Evolutionary conservation across 2,888 invertebrate genomes (phyloP).

Genomic region (Clistopyga incitator): DNA sequence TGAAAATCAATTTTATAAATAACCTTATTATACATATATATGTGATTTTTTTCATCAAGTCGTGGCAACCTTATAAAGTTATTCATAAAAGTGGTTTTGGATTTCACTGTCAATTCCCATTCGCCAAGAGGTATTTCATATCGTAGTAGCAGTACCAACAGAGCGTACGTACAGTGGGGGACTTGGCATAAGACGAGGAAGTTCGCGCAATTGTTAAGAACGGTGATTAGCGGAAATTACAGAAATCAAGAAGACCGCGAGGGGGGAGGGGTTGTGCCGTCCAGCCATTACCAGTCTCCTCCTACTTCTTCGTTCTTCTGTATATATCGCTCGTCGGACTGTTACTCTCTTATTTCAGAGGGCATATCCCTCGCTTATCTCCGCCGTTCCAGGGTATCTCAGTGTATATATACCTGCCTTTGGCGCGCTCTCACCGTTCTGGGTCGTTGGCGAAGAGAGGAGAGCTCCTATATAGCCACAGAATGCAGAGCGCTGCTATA

Average conservation of each 20-base stretch:
- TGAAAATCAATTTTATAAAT: not conserved
- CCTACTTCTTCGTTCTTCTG: conserved; percentile 27
- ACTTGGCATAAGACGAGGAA: conserved; percentile 62
- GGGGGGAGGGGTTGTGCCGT: conserved; percentile 50
- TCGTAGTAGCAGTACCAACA: conserved; percentile 1
- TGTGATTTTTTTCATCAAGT: too few relatives aligned
- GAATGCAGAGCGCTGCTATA: not conserved
- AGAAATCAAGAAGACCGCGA: conserved; percentile 66
- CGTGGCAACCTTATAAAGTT: not conserved
- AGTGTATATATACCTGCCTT: conserved; percentile 1
- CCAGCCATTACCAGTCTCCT: conserved; percentile 50
- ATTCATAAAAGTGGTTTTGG: not conserved
- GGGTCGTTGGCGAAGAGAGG: conserved; percentile 41
- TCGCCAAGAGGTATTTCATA: not conserved
- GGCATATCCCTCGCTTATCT: conserved; percentile 30
- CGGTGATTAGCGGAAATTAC: conserved; percentile 71
- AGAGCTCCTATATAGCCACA: not conserved
- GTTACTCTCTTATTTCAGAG: conserved; percentile 42
- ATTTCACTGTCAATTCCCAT: not conserved
- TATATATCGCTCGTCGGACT: conserved; percentile 31
- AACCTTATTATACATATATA: not conserved
- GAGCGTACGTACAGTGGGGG: conserved; percentile 3
- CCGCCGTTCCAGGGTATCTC: conserved; percentile 6
- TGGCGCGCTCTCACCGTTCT: conserved; percentile 45
- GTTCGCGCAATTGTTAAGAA: conserved; percentile 68